A percentile compares a stretch with the other conserved stretches of the same genome.
These are phyloP conservation scores for Drepanosiphum platanoidis DNA, from an alignment of 2,888 invertebrate species.

Conservation along the genomic window DNA sequence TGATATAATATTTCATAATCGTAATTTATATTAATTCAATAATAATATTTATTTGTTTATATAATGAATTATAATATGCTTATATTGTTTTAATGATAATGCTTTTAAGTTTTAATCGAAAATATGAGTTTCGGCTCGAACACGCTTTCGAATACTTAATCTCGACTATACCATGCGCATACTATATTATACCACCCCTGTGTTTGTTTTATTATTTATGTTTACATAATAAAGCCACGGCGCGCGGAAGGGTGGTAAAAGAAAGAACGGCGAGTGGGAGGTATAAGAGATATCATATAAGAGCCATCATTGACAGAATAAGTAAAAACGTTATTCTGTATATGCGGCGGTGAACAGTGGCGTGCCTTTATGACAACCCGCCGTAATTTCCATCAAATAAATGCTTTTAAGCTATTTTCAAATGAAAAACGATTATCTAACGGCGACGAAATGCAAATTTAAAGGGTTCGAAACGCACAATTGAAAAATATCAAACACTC, in stretches of 20 bases:
- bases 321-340: constrained; percentile 7
- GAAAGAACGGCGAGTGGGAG: too few species aligned
- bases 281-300: neutral
- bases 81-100: neutral
- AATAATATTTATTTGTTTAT: neutral
- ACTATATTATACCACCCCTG: neutral
- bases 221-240: constrained; percentile 1
- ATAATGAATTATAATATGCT: neutral
- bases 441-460: neutral
- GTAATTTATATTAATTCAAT: too few species aligned
- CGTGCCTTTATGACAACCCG: constrained; percentile 19
- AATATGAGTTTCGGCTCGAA: constrained; percentile 1
- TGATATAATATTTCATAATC: too few species aligned
- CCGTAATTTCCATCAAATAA: constrained; percentile 30
- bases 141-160: neutral
- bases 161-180: neutral
- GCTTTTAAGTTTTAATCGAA: constrained; percentile 12
- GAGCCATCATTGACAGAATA: constrained; percentile 2
- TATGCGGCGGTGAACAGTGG: neutral
- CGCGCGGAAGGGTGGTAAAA: neutral
- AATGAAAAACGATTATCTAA: constrained; percentile 37
- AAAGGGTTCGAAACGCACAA: constrained; percentile 4
- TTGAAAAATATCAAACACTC: constrained; percentile 8
- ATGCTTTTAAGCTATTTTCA: constrained; percentile 33
- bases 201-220: constrained; percentile 7